Percentiles rank a stretch among this genome's conserved stretches.
Evolutionary conservation across 2,888 invertebrate species (phyloP).

Genomic region (Griposia aprilina): DNA sequence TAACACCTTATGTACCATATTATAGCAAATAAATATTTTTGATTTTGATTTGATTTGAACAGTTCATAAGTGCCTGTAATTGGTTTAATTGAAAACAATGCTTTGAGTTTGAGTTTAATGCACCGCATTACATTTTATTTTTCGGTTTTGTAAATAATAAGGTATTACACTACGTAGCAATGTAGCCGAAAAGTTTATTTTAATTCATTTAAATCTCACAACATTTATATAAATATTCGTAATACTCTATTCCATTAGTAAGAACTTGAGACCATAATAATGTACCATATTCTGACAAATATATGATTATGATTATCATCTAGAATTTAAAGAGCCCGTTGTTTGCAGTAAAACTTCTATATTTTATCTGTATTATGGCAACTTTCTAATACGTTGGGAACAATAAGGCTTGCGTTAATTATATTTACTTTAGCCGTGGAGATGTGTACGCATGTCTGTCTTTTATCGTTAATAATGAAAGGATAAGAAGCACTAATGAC

Average conservation of each 20-base stretch:
- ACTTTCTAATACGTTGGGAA: slow-evolving; percentile 30
- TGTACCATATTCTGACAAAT: too few relatives aligned
- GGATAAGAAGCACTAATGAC: slow-evolving; percentile 42
- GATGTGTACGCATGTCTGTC: slow-evolving; percentile 25
- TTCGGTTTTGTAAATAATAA: too few relatives aligned
- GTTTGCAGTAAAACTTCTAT: background rate
- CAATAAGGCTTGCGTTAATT: slow-evolving; percentile 49
- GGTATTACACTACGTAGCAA: background rate
- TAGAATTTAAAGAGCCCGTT: background rate
- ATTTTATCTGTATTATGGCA: background rate
- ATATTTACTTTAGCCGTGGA: slow-evolving; percentile 36
- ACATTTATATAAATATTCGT: background rate
- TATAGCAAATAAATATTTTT: too few relatives aligned
- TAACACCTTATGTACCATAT: too few relatives aligned
- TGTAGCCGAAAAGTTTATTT: background rate
- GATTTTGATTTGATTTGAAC: too few relatives aligned
- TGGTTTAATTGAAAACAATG: too few relatives aligned
- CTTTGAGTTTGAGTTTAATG: too few relatives aligned
- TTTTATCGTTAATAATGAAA: slow-evolving; percentile 38
- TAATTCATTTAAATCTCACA: background rate
- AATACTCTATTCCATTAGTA: background rate
- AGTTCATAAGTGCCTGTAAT: too few relatives aligned
- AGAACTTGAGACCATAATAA: too few relatives aligned
- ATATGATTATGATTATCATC: background rate
- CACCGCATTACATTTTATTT: too few relatives aligned